These are phyloP conservation scores for Diabrotica balteata DNA, from an alignment of 2,888 invertebrate species.

Conservation along the genomic window DNA sequence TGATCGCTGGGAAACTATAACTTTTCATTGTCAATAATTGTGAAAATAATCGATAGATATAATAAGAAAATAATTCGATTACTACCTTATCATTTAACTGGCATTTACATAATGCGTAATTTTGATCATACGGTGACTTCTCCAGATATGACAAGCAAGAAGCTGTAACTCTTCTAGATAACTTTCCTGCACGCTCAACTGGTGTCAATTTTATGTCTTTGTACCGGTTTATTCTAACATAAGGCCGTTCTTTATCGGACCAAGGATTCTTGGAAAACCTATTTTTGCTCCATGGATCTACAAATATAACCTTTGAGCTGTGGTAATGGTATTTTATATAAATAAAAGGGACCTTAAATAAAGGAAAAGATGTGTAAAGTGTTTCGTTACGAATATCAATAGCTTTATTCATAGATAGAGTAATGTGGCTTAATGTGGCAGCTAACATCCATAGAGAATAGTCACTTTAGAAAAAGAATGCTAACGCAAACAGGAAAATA, in stretches of 20 bases:
- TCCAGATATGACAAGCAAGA: constrained; percentile 64
- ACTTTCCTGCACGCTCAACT: constrained; percentile 58
- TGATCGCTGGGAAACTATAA: too few species aligned
- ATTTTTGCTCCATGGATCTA: constrained; percentile 43
- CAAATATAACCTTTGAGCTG: not conserved
- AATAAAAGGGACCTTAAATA: too few species aligned
- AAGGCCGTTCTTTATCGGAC: constrained; percentile 40
- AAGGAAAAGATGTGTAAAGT: too few species aligned
- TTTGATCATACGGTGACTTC: constrained; percentile 63
- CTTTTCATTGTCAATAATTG: too few species aligned
- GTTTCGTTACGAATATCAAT: too few species aligned
- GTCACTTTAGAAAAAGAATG: too few species aligned
- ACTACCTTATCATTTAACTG: constrained; percentile 39
- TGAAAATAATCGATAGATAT: not conserved
- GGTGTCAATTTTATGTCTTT: constrained; percentile 30
- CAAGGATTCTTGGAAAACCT: constrained; percentile 42
- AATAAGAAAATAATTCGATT: not conserved
- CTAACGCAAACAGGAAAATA: too few species aligned
- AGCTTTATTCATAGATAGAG: too few species aligned
- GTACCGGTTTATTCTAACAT: constrained; percentile 35
- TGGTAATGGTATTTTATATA: too few species aligned
- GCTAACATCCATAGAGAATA: too few species aligned
- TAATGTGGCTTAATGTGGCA: too few species aligned
- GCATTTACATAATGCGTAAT: constrained; percentile 66
- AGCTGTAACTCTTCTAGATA: constrained; percentile 65